Base-by-base conservation (phyloP, 2,797 vertebrate species). In the Rhynchotus rufescens region DNA sequence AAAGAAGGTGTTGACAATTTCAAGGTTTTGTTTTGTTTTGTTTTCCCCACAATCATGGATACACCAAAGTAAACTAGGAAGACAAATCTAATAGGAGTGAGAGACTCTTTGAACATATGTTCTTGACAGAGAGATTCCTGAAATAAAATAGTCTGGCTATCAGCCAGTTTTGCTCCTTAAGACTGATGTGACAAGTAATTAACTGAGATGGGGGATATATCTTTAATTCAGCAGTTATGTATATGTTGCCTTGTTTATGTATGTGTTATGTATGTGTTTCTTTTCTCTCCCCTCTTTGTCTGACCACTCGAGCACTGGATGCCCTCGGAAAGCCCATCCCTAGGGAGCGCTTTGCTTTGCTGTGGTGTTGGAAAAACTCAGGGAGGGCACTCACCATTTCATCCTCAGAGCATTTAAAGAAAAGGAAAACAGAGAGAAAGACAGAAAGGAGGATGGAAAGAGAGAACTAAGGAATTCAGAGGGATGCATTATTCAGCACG, bases 121-220 rank as follows among this genome's bases (percentile, higher is more conserved):
- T 91, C 49, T 75, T 88, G 90, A 90, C 86, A 49, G 28, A 93
- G 67, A 94, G 67, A 90, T 92, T 92, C 90, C 84, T 79, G 59
- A 78, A 74, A 91, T 71, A 85, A 88, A 80, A 62, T 44, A 34
- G 17, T 21, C 67, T 93, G 94, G 83, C 85, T 81, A 81, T 74
- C 68, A 81, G 78, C 86, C 94, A 94, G 23, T 45, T 93, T 83
- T 57, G 84, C 60, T 92, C 69, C 76, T 95, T 81, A 89, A 96
- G 84, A 94, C 67, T 83, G 82, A 96, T 91, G 88, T 93, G 88
- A 95, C 92, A 95, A 95, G 83, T 96, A 94, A 95, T 97, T 96
- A 96, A 92, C 76, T 72, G 66, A 93, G 89, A 92, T 90, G 57
- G 60, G 36, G 68, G 96, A 90, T 92, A 89, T 89, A 76, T 94